A percentile compares a stretch with the other conserved stretches of the same genome.
phyloP scores from a whole-genome alignment of 2,797 vertebrate species.

The Lateolabrax maculatus region DNA sequence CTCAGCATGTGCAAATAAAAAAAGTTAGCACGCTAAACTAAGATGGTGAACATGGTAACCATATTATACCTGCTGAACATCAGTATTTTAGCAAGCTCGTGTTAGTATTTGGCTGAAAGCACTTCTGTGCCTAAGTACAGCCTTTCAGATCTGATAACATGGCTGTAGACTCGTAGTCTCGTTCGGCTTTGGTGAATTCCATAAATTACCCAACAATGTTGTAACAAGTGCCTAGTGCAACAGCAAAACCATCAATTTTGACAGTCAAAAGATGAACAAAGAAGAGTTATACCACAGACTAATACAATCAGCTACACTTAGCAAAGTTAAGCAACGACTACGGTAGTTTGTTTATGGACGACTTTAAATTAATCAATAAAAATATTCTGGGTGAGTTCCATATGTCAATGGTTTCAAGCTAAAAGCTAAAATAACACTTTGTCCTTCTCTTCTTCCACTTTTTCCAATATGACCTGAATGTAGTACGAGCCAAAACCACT shows the following conservation, averaged over 20 bases:
- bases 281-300: not conserved
- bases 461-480: not conserved
- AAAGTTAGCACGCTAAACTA: no score
- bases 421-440: constrained; percentile 7
- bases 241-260: not conserved
- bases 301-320: not conserved
- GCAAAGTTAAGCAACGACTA: not conserved
- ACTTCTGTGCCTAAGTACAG: not conserved
- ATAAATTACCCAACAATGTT: not conserved
- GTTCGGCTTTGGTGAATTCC: not conserved
- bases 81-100: no score
- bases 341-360: not conserved
- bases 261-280: not conserved
- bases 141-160: not conserved
- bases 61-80: no score
- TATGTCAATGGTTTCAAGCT: not conserved
- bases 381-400: not conserved
- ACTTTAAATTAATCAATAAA: not conserved
- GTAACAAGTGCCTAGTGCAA: not conserved
- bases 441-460: not conserved
- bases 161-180: not conserved
- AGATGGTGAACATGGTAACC: no score
- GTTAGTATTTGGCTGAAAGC: not conserved
- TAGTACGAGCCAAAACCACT: not conserved
- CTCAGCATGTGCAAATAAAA: no score